Evolutionary conservation across 2,113 vertebrate species (phyloP).

Genomic region (Clarias batrachus): DNA sequence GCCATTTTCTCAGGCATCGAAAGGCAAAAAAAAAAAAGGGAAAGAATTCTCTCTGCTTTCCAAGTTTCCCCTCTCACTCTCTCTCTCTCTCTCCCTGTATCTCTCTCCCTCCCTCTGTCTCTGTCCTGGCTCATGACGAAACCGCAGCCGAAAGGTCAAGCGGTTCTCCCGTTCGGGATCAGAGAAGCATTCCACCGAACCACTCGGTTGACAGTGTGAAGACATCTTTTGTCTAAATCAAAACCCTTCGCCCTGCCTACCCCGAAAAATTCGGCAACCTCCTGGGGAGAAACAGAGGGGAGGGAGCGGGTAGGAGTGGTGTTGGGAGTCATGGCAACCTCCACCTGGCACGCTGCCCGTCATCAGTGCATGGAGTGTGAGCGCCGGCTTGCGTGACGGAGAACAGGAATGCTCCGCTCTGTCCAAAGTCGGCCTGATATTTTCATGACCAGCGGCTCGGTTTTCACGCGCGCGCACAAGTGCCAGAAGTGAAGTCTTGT

Average conservation of each 20-base stretch:
- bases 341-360: constrained; percentile 90
- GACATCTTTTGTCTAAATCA: constrained; percentile 96
- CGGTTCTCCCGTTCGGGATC: constrained; percentile 83
- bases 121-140: constrained; percentile 81
- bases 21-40: constrained; percentile 61
- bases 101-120: constrained; percentile 54
- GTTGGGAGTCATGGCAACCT: constrained; percentile 96
- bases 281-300: constrained; percentile 54
- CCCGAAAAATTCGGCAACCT: constrained; percentile 84
- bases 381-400: constrained; percentile 83
- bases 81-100: constrained; percentile 54
- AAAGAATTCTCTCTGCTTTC: constrained; percentile 71
- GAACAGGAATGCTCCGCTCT: constrained; percentile 82
- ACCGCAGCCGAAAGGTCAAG: constrained; percentile 86
- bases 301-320: constrained; percentile 57
- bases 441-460: constrained; percentile 50
- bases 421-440: constrained; percentile 88
- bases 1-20: constrained; percentile 88
- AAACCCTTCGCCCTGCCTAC: constrained; percentile 84
- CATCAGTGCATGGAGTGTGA: constrained; percentile 80
- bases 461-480: not conserved
- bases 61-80: constrained; percentile 63
- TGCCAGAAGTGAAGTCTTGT: not conserved
- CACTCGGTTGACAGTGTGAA: constrained; percentile 92
- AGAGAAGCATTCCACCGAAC: constrained; percentile 86